Percentiles rank a stretch among this genome's conserved stretches.
Evolutionary conservation across 2,113 vertebrate genomes (phyloP).

Genomic region (Piliocolobus tephrosceles): DNA sequence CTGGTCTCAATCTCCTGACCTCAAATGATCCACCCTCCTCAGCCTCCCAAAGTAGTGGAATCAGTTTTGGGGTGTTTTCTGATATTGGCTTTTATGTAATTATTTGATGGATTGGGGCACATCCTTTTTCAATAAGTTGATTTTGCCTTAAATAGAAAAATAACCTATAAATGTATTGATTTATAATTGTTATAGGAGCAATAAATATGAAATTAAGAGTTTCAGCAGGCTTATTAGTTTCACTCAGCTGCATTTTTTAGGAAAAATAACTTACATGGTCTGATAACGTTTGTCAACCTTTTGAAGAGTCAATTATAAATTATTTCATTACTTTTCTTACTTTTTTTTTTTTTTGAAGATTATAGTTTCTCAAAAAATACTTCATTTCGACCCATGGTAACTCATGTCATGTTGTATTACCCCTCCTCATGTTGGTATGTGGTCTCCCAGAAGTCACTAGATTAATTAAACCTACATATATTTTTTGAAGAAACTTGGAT

Average conservation of each 20-base stretch:
- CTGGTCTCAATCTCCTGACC: no score
- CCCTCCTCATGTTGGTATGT: background rate
- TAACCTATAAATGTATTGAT: background rate
- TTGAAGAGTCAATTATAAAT: background rate
- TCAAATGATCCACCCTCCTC: no score
- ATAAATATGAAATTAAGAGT: background rate
- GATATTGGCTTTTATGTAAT: background rate
- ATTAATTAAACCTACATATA: background rate
- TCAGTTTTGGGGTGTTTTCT: background rate
- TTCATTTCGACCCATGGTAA: conserved; percentile 7
- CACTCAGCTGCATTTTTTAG: background rate
- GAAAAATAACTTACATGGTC: background rate
- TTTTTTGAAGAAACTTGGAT: background rate
- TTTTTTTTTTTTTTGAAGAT: background rate
- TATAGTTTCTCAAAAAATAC: background rate
- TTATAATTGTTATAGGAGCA: background rate
- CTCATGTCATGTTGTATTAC: background rate
- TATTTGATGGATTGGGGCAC: background rate
- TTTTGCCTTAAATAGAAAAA: conserved; percentile 10
- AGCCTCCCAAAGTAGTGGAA: no score
- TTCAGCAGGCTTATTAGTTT: background rate
- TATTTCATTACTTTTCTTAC: background rate
- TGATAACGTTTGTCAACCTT: background rate
- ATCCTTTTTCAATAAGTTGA: background rate
- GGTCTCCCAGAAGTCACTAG: background rate